phyloP scores from a whole-genome alignment of 2,797 vertebrate genomes.

The Coracias cyanogaster region DNA sequence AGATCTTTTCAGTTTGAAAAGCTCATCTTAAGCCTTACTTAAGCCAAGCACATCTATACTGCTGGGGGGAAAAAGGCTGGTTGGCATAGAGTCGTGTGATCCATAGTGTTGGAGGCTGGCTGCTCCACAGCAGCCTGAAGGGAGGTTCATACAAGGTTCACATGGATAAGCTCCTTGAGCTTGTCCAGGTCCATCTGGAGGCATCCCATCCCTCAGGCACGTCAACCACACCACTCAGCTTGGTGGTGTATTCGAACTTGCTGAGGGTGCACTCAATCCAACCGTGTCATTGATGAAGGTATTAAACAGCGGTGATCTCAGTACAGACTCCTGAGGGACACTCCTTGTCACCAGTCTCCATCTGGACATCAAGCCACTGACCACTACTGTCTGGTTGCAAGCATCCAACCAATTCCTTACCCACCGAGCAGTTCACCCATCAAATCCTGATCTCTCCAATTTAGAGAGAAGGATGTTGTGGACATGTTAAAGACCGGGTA shows the following conservation, averaged over 20 bases:
- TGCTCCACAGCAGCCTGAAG: no score
- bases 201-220: no score
- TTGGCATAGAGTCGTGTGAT: rapidly evolving
- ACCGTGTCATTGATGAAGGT: neutral
- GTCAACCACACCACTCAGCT: neutral
- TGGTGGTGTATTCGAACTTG: neutral
- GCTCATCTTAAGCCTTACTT: neutral
- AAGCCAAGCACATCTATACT: neutral
- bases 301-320: neutral
- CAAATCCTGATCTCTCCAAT: neutral
- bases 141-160: no score
- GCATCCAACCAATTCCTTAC: neutral
- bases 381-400: neutral
- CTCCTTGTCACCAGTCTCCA: neutral
- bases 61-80: neutral
- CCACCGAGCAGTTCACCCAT: neutral
- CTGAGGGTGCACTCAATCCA: neutral
- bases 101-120: no score
- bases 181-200: no score
- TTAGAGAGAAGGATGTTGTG: neutral
- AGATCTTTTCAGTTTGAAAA: neutral
- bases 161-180: no score
- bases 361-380: neutral
- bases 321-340: neutral
- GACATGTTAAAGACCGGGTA: neutral